Percentiles rank a stretch among this genome's conserved stretches.
Conservation (phyloP, 35 echinoderm and acorn worm genomes). For the Strongylocentrotus purpuratus region DNA sequence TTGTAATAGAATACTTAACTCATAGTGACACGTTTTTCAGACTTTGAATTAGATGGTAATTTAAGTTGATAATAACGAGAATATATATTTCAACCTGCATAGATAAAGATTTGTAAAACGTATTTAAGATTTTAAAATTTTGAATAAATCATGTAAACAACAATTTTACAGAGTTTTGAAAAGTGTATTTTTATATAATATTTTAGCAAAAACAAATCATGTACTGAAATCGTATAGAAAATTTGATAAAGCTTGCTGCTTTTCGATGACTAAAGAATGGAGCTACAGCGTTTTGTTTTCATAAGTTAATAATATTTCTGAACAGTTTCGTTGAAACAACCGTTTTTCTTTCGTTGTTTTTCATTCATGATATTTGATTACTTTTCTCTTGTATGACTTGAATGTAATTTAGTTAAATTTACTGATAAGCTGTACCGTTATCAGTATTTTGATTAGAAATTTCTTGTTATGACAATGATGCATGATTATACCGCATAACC, state of each 20-base stretch:
- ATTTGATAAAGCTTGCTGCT: not conserved
- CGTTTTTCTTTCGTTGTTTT: not conserved
- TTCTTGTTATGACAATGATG: no score
- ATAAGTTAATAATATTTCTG: not conserved
- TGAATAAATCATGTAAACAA: not conserved
- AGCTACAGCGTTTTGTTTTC: not conserved
- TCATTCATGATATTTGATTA: not conserved
- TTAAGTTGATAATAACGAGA: not conserved
- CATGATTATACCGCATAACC: not conserved
- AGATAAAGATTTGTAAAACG: not conserved
- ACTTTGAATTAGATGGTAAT: not conserved
- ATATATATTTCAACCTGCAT: not conserved
- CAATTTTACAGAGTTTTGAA: not conserved
- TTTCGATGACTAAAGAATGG: not conserved
- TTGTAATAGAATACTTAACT: not conserved
- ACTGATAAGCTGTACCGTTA: not conserved
- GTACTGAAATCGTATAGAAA: conserved; percentile 33
- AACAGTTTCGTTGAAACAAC: not conserved
- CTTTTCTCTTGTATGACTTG: not conserved
- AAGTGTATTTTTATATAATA: conserved; percentile 31
- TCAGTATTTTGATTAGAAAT: not conserved
- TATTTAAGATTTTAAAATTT: not conserved
- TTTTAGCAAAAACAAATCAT: conserved; percentile 7
- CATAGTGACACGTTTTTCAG: no score
- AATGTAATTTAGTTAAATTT: not conserved